Evolutionary conservation across 2,888 invertebrate genomes (phyloP).

Genomic region (Erebia ligea): DNA sequence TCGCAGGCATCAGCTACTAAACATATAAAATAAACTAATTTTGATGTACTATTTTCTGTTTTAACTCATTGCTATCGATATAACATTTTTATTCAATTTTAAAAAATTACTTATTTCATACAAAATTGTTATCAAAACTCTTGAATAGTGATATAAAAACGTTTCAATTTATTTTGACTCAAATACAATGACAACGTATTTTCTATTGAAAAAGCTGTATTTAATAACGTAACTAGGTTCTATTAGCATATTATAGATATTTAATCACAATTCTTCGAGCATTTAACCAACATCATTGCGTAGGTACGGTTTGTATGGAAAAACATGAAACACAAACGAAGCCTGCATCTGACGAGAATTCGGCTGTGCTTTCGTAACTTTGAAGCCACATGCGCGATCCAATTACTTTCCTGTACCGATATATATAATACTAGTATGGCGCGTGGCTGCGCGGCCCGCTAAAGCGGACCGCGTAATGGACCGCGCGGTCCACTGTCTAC

Average conservation of each 20-base stretch:
- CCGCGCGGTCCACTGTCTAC: no score
- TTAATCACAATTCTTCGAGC: neutral
- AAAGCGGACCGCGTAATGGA: no score
- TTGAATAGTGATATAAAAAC: no score
- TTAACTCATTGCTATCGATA: no score
- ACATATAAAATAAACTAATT: no score
- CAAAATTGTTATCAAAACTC: no score
- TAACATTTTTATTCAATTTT: no score
- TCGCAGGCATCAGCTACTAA: no score
- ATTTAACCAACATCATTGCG: conserved; percentile 20
- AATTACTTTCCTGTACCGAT: conserved; percentile 30
- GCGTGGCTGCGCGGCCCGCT: no score
- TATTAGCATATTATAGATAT: conserved; percentile 21
- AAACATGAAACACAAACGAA: conserved; percentile 33
- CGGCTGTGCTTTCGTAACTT: conserved; percentile 28
- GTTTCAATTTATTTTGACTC: neutral
- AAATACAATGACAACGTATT: neutral
- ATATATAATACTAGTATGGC: neutral
- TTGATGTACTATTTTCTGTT: no score
- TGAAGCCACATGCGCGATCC: conserved; percentile 19
- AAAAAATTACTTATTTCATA: no score
- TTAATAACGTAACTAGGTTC: conserved; percentile 17
- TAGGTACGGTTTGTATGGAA: conserved; percentile 32
- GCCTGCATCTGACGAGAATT: conserved; percentile 26
- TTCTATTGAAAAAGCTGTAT: neutral